Conservation (phyloP, 2,888 invertebrate genomes). For the Anarsia innoxiella region DNA sequence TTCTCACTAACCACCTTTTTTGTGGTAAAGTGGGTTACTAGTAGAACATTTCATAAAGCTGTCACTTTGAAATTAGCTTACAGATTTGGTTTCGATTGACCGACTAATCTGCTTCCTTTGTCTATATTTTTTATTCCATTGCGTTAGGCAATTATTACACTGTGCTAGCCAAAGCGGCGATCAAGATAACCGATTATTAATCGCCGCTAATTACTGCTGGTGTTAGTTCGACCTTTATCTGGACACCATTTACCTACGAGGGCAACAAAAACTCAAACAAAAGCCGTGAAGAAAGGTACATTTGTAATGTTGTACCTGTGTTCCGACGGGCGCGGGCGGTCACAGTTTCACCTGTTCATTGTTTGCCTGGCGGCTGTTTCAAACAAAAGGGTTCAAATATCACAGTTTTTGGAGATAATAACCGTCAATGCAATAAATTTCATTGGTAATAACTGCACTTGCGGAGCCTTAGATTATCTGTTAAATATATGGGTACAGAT, state of each 20-base stretch:
- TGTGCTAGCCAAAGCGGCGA: constrained; percentile 42
- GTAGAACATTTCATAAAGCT: no score
- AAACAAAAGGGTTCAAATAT: constrained; percentile 71
- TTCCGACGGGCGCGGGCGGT: constrained; percentile 41
- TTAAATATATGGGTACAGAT: constrained; percentile 49
- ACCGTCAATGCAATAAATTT: constrained; percentile 60
- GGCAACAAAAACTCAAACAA: constrained; percentile 53
- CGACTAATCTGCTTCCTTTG: no score
- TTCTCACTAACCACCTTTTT: no score
- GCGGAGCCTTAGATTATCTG: constrained; percentile 55
- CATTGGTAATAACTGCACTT: constrained; percentile 68
- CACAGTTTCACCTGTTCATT: constrained; percentile 65
- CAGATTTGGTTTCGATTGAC: no score
- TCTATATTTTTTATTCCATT: constrained; percentile 11
- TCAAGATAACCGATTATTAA: constrained; percentile 75
- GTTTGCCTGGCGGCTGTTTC: constrained; percentile 63
- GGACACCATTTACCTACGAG: constrained; percentile 64
- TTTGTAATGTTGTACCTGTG: constrained; percentile 32
- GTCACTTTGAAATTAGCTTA: no score
- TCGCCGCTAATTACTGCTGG: constrained; percentile 74
- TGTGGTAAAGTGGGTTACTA: no score
- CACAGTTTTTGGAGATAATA: constrained; percentile 69
- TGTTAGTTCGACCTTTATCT: constrained; percentile 72
- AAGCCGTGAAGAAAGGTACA: constrained; percentile 68
- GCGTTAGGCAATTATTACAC: constrained; percentile 55